A percentile compares a stretch with the other conserved stretches of the same genome.
phyloP scores from a whole-genome alignment of 2,113 vertebrate genomes.

The Anas platyrhynchos region DNA sequence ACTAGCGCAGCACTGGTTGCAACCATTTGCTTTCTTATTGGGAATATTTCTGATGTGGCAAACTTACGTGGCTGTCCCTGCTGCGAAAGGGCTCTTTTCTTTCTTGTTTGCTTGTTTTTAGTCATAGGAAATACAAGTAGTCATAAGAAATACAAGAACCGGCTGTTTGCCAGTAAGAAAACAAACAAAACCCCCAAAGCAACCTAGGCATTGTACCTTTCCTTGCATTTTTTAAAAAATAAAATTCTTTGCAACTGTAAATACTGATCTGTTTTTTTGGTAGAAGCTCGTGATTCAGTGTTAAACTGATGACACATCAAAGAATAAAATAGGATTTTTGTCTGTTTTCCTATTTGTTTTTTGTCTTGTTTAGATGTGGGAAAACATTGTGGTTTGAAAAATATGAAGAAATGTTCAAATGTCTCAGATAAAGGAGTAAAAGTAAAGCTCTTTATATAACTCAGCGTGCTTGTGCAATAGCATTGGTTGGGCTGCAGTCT shows the following conservation, averaged over 20 bases:
- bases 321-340: background rate
- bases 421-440: background rate
- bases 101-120: conserved; percentile 22
- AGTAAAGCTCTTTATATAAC: background rate
- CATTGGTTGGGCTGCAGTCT: background rate
- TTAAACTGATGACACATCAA: conserved; percentile 5
- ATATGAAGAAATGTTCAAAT: background rate
- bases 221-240: background rate
- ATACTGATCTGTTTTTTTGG: background rate
- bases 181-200: background rate
- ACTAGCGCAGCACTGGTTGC: background rate
- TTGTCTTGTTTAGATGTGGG: background rate
- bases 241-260: background rate
- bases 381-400: background rate
- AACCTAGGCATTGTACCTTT: conserved; percentile 13
- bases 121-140: conserved; percentile 11
- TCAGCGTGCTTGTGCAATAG: background rate
- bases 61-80: background rate
- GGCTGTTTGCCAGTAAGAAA: conserved; percentile 9
- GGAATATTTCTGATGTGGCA: background rate
- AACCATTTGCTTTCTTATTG: background rate
- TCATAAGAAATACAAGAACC: conserved; percentile 16
- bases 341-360: conserved; percentile 7
- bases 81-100: background rate
- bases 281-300: background rate